Percentiles rank a stretch among this genome's conserved stretches.
These are phyloP conservation scores for Dorcus hopei DNA, from an alignment of 2,888 invertebrate genomes.

Conservation along the genomic window DNA sequence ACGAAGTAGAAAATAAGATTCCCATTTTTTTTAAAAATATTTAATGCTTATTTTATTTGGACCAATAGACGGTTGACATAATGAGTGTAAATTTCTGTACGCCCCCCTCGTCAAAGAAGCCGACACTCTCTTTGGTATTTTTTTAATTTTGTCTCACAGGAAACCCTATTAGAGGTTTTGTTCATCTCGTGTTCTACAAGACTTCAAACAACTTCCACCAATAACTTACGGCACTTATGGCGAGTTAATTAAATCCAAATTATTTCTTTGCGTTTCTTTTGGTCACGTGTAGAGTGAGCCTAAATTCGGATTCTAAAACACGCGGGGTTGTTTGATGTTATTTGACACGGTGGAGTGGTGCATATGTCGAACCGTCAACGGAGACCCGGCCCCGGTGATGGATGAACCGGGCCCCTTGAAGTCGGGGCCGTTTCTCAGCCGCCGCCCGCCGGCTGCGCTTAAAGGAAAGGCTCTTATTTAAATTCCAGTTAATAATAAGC, in stretches of 20 bases:
- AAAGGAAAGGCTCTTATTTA: neutral
- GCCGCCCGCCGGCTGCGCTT: neutral
- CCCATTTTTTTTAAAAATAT: no score
- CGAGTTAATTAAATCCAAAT: no score
- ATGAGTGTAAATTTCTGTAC: no score
- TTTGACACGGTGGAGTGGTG: slow-evolving; percentile 14
- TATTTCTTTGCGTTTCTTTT: no score
- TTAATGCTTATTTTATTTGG: no score
- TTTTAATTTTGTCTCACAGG: slow-evolving; percentile 36
- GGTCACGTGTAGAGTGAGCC: no score
- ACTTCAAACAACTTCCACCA: no score
- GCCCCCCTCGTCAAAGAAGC: slow-evolving; percentile 4
- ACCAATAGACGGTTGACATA: no score
- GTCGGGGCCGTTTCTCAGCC: neutral
- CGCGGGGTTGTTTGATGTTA: neutral
- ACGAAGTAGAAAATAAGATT: no score
- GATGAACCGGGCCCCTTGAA: neutral
- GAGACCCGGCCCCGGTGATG: slow-evolving; percentile 22
- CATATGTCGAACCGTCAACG: slow-evolving; percentile 27
- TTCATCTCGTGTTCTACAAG: slow-evolving; percentile 7
- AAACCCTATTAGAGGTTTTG: slow-evolving; percentile 25
- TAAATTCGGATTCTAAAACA: no score
- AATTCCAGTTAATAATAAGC: neutral
- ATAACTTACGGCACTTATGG: no score
- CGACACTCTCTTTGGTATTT: slow-evolving; percentile 22